phyloP scores from a whole-genome alignment of 2,797 vertebrate species.

The Neostethus bicornis region DNA sequence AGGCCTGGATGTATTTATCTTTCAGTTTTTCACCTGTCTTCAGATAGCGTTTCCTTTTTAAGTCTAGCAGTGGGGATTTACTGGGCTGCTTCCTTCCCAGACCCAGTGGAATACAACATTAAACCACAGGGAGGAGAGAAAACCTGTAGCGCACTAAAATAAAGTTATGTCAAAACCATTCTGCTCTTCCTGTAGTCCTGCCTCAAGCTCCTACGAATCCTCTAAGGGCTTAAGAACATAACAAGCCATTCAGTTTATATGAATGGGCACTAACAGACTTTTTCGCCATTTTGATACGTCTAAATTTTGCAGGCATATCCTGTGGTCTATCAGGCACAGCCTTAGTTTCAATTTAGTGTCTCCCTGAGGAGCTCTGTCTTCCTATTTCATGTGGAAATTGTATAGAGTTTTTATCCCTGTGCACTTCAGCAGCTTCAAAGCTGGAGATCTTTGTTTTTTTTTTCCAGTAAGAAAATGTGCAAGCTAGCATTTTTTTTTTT shows the following conservation, averaged over 20 bases:
- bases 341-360: constrained; percentile 98
- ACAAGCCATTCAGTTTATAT: constrained; percentile 93
- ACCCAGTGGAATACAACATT: constrained; percentile 89
- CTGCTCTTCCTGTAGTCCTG: constrained; percentile 91
- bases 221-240: constrained; percentile 89
- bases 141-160: constrained; percentile 90
- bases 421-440: constrained; percentile 82
- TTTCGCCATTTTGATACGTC: constrained; percentile 94
- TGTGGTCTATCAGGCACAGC: constrained; percentile 96
- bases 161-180: constrained; percentile 98
- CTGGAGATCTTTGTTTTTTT: constrained; percentile 59
- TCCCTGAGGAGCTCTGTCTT: constrained; percentile 89
- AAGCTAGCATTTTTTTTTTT: constrained; percentile 84
- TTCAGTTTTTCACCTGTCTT: constrained; percentile 91
- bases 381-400: constrained; percentile 90
- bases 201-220: constrained; percentile 87
- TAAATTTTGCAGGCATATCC: constrained; percentile 98
- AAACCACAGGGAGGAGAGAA: constrained; percentile 92
- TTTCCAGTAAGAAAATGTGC: constrained; percentile 80
- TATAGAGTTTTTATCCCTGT: constrained; percentile 70
- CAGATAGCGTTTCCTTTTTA: constrained; percentile 91
- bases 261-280: constrained; percentile 98
- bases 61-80: constrained; percentile 88
- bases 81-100: constrained; percentile 89
- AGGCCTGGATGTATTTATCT: constrained; percentile 76